These are phyloP conservation scores for Rhynchonycteris naso DNA, from an alignment of 2,797 vertebrate genomes.

Conservation along the genomic window DNA sequence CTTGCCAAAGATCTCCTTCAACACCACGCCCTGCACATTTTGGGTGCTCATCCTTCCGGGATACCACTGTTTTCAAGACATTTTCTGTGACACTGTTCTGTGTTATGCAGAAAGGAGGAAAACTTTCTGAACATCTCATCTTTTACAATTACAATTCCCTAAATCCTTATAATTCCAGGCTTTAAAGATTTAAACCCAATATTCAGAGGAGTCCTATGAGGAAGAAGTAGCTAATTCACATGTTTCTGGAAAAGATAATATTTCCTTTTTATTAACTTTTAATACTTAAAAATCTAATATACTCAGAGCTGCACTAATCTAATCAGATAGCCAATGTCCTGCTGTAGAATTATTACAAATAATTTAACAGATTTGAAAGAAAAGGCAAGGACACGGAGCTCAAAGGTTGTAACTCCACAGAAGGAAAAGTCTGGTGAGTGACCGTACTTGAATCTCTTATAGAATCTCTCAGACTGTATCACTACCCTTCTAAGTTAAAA, in stretches of 20 bases:
- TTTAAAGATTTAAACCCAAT: constrained; percentile 18
- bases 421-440: constrained; percentile 65
- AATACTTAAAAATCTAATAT: not conserved
- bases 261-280: constrained; percentile 58
- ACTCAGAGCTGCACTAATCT: not conserved
- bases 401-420: constrained; percentile 50
- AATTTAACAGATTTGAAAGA: constrained; percentile 30
- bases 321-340: constrained; percentile 41
- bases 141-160: not conserved
- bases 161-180: not conserved
- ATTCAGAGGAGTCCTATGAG: not conserved
- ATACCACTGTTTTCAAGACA: not conserved
- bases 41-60: not conserved
- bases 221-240: not conserved
- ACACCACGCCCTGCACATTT: not conserved
- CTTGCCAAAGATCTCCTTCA: not conserved
- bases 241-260: constrained; percentile 19
- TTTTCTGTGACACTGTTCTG: not conserved
- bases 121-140: not conserved
- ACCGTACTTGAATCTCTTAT: constrained; percentile 10
- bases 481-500: constrained; percentile 75
- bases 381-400: constrained; percentile 44
- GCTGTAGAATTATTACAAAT: not conserved
- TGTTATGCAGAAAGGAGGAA: not conserved
- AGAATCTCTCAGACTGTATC: constrained; percentile 51